Evolutionary conservation across 1,140 invertebrate genomes (phyloP).

Genomic region (Bilobella aurantiaca): DNA sequence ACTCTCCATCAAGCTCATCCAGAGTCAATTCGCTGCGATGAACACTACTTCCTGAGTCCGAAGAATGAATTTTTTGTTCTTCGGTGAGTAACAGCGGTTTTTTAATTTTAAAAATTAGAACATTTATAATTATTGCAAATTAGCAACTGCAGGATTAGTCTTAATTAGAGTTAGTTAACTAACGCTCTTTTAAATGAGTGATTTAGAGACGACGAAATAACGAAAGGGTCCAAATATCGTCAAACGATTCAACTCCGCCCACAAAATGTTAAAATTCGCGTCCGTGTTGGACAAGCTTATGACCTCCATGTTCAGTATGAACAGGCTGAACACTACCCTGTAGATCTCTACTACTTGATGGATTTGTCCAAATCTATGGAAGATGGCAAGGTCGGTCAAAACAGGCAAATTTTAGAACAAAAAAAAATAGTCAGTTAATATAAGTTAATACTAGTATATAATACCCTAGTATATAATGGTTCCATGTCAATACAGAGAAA

Average conservation of each 20-base stretch:
- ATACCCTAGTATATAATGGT: too few species aligned
- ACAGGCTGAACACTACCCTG: constrained; percentile 78
- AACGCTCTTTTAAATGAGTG: background rate
- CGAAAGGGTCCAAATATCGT: constrained; percentile 26
- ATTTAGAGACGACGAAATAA: constrained; percentile 36
- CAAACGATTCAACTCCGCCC: constrained; percentile 52
- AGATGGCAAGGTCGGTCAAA: constrained; percentile 75
- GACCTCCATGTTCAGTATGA: constrained; percentile 27
- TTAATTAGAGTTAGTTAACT: too few species aligned
- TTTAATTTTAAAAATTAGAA: too few species aligned
- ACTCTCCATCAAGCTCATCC: constrained; percentile 58
- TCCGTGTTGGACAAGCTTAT: constrained; percentile 31
- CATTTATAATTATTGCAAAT: too few species aligned
- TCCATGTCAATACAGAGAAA: too few species aligned
- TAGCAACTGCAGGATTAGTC: too few species aligned
- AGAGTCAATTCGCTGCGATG: constrained; percentile 49
- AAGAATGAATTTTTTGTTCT: background rate
- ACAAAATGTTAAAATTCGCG: constrained; percentile 44
- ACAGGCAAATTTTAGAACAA: too few species aligned
- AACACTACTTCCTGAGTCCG: constrained; percentile 60
- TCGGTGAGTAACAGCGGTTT: background rate
- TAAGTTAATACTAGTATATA: too few species aligned
- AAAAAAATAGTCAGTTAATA: too few species aligned
- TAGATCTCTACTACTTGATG: constrained; percentile 94
- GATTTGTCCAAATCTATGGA: constrained; percentile 90